These are phyloP conservation scores for Gymnothorax javanicus DNA, from an alignment of 2,797 vertebrate species.

Conservation along the genomic window DNA sequence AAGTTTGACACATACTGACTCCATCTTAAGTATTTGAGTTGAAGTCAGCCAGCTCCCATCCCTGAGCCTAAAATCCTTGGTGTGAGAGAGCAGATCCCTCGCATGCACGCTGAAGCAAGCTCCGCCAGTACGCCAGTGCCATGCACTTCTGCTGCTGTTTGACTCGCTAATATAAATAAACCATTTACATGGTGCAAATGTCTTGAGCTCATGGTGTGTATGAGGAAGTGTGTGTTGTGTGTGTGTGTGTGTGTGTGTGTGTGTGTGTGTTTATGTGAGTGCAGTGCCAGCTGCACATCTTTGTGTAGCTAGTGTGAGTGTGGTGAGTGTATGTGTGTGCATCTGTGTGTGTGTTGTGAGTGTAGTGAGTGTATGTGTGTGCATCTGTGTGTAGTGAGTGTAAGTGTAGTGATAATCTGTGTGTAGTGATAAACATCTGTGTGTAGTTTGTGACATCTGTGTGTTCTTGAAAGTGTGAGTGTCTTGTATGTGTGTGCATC, in stretches of 20 bases:
- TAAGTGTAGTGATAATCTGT: not conserved
- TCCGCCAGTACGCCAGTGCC: too few relatives aligned
- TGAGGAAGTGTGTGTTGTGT: not conserved
- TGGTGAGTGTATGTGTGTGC: too few relatives aligned
- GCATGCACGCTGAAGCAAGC: not conserved
- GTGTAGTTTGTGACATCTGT: too few relatives aligned
- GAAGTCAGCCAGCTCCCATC: not conserved
- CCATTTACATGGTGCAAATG: too few relatives aligned
- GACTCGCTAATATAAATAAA: too few relatives aligned
- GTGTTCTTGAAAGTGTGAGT: not conserved
- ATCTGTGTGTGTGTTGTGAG: not conserved
- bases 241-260: constrained; percentile 25
- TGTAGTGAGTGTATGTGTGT: not conserved
- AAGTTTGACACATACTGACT: not conserved
- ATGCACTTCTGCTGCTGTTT: too few relatives aligned
- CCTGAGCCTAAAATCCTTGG: not conserved
- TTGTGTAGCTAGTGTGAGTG: too few relatives aligned
- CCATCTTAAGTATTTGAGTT: not conserved
- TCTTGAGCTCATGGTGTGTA: not conserved
- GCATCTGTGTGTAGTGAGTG: not conserved
- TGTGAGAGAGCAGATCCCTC: not conserved
- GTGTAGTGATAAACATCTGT: not conserved
- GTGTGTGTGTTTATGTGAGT: constrained; percentile 40
- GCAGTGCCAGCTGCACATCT: not conserved
- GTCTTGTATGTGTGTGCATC: not conserved